These are phyloP conservation scores for Drosophila grimshawi DNA, from an alignment of 1,140 invertebrate genomes.

Conservation along the genomic window DNA sequence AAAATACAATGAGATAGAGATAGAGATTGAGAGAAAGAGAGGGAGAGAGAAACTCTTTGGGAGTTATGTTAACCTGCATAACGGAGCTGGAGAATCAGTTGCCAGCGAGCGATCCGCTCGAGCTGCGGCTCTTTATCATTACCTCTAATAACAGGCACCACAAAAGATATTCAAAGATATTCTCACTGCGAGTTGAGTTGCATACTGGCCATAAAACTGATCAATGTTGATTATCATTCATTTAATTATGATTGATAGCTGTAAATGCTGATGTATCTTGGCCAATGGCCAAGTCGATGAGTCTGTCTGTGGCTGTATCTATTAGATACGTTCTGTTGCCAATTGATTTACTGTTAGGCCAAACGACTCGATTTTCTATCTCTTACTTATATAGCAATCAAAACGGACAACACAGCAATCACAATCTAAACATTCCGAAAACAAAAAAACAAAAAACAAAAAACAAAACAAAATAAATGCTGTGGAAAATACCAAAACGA, in stretches of 20 bases:
- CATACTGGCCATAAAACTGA: conserved; percentile 68
- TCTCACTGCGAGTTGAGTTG: neutral
- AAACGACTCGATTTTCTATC: conserved; percentile 20
- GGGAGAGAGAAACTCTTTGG: neutral
- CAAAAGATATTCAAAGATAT: neutral
- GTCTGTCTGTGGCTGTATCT: neutral
- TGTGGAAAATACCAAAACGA: conserved; percentile 21
- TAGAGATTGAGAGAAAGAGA: too few species aligned
- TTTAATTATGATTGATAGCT: conserved; percentile 83
- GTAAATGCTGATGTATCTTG: conserved; percentile 66
- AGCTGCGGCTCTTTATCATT: conserved; percentile 75
- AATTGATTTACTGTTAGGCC: conserved; percentile 75
- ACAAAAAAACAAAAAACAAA: neutral
- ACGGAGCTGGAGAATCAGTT: conserved; percentile 59
- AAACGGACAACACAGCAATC: conserved; percentile 48
- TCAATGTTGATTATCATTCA: conserved; percentile 81
- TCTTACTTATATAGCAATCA: conserved; percentile 46
- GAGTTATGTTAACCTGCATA: conserved; percentile 73
- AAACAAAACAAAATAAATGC: conserved; percentile 6
- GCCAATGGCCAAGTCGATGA: conserved; percentile 14
- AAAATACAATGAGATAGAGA: conserved; percentile 27
- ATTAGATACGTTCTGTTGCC: conserved; percentile 39
- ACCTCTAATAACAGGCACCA: conserved; percentile 71
- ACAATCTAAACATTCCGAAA: conserved; percentile 11
- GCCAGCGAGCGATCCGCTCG: conserved; percentile 52